Evolutionary conservation across 1,140 invertebrate species (phyloP), one percentile per base, ranked within the genome.

Genomic region (Prorops nasuta): DNA sequence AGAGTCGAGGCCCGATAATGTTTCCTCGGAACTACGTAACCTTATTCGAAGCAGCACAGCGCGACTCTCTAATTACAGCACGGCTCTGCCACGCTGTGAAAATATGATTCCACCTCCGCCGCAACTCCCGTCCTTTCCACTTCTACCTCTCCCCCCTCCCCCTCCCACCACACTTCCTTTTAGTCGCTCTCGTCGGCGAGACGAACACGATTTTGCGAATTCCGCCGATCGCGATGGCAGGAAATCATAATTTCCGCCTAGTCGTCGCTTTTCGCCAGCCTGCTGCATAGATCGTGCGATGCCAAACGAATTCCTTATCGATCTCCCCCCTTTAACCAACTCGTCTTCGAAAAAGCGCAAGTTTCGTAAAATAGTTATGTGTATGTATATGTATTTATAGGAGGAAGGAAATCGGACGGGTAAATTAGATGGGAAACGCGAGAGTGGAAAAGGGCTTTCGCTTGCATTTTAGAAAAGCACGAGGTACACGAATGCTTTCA

Each of bases 211-310:
- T 44, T 44, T 44, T 34, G n/a, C 35, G 19, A 18, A 36, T 44
- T 35, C 20, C 32, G 43, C 43, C 21, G 28, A 34, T 14, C 28
- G 19, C 52, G 46, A 59, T 46, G 28, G 24, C 43, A 51, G 56
- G 56, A 59, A 59, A 59, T 55, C 41, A 55, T 55, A 42, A 55
- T 59, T 55, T 59, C 52, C 52, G 56, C 45, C 34, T 4, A 35
- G n/a, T 35, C 32, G n/a, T 35, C n/a, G 32, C 16, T 35, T n/a
- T 35, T 35, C 7, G 15, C 12, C 12, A 14, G 1, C 32, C 6
- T 35, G 16, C 16, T 8, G n/a, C n/a, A n/a, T n/a, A n/a, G n/a
- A n/a, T n/a, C n/a, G n/a, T n/a, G n/a, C n/a, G n/a, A n/a, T n/a
- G n/a, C n/a, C n/a, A n/a, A n/a, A n/a, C n/a, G n/a, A n/a, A n/a